Evolutionary conservation across 2,797 vertebrate species (phyloP), one percentile per base, ranked within the genome.

Genomic region (Sebastolobus altivelis): DNA sequence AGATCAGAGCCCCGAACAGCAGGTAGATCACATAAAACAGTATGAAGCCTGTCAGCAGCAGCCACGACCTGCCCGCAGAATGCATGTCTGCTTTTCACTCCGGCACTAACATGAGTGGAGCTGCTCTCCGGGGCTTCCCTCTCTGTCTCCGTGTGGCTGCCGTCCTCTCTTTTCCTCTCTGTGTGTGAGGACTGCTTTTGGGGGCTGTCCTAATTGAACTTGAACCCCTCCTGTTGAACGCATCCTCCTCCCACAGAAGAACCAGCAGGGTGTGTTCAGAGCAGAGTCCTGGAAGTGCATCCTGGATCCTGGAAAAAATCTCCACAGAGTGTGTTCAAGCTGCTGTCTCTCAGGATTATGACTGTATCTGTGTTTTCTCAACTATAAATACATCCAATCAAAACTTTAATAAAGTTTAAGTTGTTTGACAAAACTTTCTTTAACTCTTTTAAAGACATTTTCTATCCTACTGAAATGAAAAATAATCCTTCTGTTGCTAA

Each of bases 1-100:
- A 96, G 2, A 97, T 90, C 62, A 97, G 93, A 0, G 96, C 97
- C 3, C 97, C 97, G 77, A 98, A 89, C 75, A 96, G 75, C 86
- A 98, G 93, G 91, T 98, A 98, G 69, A 82, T 83, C 62, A 96
- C 6, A 65, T 98, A 98, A 1, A 90, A 93, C 2, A 95, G 76
- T 2, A 97, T 14, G 38, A 97, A 95, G 55, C 93, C 89, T 1
- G 88, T 75, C 9, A 97, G 93, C 81, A 97, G 89, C 65, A 95
- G 87, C 81, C 95, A 96, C 61, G 96, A 95, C 88, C 76, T 95
- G 63, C 85, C 84, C 0, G 55, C 75, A 1, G 93, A 84, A 65
- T 78, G 70, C 96, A 96, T 96, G 65, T 18, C 89, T 87, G 0
- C 0, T 38, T 25, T 69, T 3, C 40, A 49, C 31, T 14, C 6